Evolutionary conservation across 2,888 invertebrate genomes (phyloP), one percentile per base, ranked within the genome.

Genomic region (Oxystoma pomonae): DNA sequence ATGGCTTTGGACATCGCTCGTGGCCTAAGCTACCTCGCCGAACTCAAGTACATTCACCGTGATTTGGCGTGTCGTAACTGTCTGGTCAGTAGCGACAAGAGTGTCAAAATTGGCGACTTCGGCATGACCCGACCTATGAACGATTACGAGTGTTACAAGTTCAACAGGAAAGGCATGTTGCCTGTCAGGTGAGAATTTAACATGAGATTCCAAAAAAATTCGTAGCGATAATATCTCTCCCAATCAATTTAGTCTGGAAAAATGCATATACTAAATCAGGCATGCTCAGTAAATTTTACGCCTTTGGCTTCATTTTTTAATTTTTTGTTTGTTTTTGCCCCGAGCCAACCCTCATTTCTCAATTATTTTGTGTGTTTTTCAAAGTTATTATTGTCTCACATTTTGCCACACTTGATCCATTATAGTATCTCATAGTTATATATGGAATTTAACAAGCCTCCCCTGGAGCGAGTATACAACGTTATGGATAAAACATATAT

Each of bases 1-100:
- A 93, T 95, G 90, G 92, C 94, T n/a, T 80, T 91, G 70, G 96
- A 95, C 80, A 89, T 93, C 21, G 92, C 94, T 5, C 83, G 90
- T 69, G 96, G 92, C 20, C 83, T 96, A 57, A 87, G 90, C 59
- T 96, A 96, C 81, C 83, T 96, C 69, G 91, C 92, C 20, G 88
- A 90, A 75, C 81, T 89, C 72, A 92, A 92, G 80, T 95, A 91
- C 80, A 93, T 96, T 62, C 96, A 96, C 81, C 88, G 95, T 70
- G 96, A 96, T 79, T 86, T 96, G 21, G 90, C 90, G 0, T 89
- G 86, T 61, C 80, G 90, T 51, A 90, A 90, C 77, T 90, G 89
- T 75, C 77, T 90, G 51, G 84, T 90, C 1, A 88, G 87, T 75
- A 85, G 90, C 79, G 84, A 85, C 71, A 81, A 86, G 58, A 81